These are phyloP conservation scores for Clamator glandarius DNA, from an alignment of 2,797 vertebrate species.

Conservation along the genomic window DNA sequence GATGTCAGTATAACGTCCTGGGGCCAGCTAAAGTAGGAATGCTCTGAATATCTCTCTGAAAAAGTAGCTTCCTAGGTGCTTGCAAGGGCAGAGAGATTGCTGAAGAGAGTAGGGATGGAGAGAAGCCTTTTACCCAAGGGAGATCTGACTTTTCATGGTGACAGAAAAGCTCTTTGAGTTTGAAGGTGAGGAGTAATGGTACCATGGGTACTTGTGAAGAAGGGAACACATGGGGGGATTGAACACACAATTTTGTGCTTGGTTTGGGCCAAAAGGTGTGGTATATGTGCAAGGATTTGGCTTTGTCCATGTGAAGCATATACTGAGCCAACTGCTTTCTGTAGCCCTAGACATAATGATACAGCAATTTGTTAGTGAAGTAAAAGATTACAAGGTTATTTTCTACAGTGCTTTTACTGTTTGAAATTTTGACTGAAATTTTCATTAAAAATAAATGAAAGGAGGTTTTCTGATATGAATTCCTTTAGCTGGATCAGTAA, in stretches of 20 bases:
- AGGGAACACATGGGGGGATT: neutral
- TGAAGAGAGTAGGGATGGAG: neutral
- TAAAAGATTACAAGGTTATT: neutral
- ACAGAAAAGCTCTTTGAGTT: neutral
- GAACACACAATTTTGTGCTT: neutral
- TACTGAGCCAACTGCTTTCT: neutral
- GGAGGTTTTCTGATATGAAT: neutral
- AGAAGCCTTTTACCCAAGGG: neutral
- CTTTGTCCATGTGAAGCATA: neutral
- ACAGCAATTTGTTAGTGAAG: neutral
- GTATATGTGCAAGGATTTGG: neutral
- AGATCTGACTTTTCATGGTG: neutral
- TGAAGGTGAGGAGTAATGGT: neutral
- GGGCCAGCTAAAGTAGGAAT: neutral
- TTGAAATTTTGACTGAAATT: neutral
- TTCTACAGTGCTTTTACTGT: neutral
- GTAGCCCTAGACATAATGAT: neutral
- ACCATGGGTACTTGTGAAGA: neutral
- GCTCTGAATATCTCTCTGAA: neutral
- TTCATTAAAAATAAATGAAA: neutral
- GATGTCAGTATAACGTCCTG: neutral
- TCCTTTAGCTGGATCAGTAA: neutral
- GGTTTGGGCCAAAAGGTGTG: neutral
- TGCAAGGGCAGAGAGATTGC: neutral
- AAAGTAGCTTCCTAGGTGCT: neutral